Evolutionary conservation across 1,140 invertebrate species (phyloP).

Genomic region (Drosophila nasuta): DNA sequence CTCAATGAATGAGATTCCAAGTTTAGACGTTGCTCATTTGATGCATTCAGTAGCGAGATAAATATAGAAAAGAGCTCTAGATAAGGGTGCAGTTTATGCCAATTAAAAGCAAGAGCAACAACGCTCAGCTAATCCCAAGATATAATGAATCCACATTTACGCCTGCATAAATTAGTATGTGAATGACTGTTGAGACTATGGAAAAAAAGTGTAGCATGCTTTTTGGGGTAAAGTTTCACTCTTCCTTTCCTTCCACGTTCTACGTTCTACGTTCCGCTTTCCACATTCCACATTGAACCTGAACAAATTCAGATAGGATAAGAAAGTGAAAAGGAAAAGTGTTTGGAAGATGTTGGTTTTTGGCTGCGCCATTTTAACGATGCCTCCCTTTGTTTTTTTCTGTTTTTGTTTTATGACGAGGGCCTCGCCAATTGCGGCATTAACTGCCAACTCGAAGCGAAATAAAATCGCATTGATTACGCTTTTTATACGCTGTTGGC

Average conservation of each 20-base stretch:
- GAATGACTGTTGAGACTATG: no score
- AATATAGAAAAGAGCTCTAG: no score
- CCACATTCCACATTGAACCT: conserved; percentile 1
- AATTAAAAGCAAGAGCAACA: no score
- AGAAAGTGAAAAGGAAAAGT: not conserved
- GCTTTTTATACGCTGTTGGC: conserved; percentile 45
- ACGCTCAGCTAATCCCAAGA: not conserved
- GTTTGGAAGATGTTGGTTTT: not conserved
- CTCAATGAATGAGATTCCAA: conserved; percentile 10
- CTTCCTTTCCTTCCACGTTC: not conserved
- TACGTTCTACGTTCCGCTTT: not conserved
- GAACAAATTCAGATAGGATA: conserved; percentile 17
- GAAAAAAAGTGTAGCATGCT: conserved; percentile 12
- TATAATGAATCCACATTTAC: not conserved
- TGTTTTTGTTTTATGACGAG: not conserved
- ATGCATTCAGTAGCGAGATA: not conserved
- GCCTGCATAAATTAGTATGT: not conserved
- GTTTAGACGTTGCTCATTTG: conserved; percentile 6
- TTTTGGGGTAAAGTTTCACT: not conserved
- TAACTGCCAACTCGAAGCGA: conserved; percentile 39
- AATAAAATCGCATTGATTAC: conserved; percentile 68
- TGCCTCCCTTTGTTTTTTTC: not conserved
- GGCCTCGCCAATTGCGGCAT: conserved; percentile 39
- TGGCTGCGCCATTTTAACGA: conserved; percentile 20
- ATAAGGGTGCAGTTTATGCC: no score